Evolutionary conservation across 2,113 vertebrate genomes (phyloP).

Genomic region (Nymphicus hollandicus): DNA sequence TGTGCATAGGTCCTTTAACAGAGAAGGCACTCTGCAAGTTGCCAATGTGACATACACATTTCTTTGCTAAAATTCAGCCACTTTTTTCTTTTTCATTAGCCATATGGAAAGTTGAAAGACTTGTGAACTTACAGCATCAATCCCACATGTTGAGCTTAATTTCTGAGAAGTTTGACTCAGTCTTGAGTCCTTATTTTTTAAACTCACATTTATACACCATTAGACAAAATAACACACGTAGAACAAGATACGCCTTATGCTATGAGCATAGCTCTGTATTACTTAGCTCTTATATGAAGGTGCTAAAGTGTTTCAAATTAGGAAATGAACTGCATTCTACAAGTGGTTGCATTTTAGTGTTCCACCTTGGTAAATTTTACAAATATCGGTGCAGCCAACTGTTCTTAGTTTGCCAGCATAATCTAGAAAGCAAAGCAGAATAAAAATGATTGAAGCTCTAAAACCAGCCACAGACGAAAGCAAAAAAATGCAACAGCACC

Average conservation of each 20-base stretch:
- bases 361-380: conserved; percentile 25
- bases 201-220: conserved; percentile 21
- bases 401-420: conserved; percentile 2
- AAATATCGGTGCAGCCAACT: conserved; percentile 17
- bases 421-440: conserved; percentile 12
- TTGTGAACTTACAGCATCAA: conserved; percentile 70
- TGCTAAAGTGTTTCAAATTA: conserved; percentile 29
- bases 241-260: background rate
- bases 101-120: conserved; percentile 74
- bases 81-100: conserved; percentile 78
- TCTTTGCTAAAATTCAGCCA: conserved; percentile 70
- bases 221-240: background rate
- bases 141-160: conserved; percentile 72
- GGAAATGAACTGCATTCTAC: conserved; percentile 20
- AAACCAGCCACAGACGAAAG: background rate
- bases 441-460: background rate
- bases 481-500: conserved; percentile 69
- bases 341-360: conserved; percentile 6
- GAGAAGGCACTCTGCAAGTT: conserved; percentile 67
- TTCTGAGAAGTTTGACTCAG: conserved; percentile 29
- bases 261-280: background rate
- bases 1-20: conserved; percentile 63
- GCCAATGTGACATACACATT: conserved; percentile 67
- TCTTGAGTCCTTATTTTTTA: conserved; percentile 59
- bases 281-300: background rate